These are phyloP conservation scores for Lophius piscatorius DNA, from an alignment of 2,113 vertebrate species.

Conservation along the genomic window DNA sequence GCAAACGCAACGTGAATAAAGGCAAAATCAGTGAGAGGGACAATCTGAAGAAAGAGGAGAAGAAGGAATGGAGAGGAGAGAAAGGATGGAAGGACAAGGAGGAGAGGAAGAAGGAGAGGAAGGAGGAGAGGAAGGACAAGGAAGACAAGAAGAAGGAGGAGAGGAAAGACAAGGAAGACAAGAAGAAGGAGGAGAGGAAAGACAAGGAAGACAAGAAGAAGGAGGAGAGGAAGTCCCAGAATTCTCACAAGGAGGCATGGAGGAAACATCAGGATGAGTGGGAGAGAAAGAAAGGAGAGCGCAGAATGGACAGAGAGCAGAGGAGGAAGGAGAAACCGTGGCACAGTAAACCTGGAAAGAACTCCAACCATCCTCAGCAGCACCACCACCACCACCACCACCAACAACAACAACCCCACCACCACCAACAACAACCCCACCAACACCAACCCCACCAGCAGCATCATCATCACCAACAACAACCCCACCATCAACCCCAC, in stretches of 20 bases:
- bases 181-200: constrained; percentile 47
- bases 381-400: constrained; percentile 38
- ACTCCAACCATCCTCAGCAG: constrained; percentile 23
- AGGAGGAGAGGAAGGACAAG: constrained; percentile 49
- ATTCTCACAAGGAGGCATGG: constrained; percentile 72
- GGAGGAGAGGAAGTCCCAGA: constrained; percentile 55
- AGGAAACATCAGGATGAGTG: constrained; percentile 74
- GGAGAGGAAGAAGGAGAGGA: constrained; percentile 58
- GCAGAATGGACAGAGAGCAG: constrained; percentile 66
- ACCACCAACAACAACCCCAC: no score
- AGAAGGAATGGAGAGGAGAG: no score
- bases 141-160: constrained; percentile 52
- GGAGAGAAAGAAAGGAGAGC: constrained; percentile 72
- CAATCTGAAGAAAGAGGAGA: constrained; percentile 64
- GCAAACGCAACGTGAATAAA: constrained; percentile 61
- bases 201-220: constrained; percentile 49
- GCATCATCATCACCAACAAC: no score
- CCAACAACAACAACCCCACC: constrained; percentile 13
- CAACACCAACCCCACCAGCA: no score
- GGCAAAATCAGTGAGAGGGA: constrained; percentile 47
- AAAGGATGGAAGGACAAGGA: constrained; percentile 48
- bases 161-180: constrained; percentile 39
- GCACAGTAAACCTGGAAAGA: constrained; percentile 58
- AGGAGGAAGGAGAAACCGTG: constrained; percentile 77
- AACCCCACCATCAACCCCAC: constrained; percentile 23